Evolutionary conservation across 2,888 invertebrate species (phyloP).

Genomic region (Tortrix viridana): DNA sequence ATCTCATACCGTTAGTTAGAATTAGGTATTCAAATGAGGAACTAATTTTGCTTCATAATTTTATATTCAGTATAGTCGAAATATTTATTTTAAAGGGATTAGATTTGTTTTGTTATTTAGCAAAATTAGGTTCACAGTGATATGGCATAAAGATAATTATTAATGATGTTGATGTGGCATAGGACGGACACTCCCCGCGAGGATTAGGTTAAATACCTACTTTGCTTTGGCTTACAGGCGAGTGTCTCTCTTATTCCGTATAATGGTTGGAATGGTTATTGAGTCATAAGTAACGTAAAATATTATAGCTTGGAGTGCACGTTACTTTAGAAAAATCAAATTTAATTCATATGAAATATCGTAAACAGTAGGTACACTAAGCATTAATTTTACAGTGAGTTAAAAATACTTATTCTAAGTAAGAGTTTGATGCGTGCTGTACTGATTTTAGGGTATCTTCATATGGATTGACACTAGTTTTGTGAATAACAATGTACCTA

Average conservation of each 20-base stretch:
- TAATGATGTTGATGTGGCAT: neutral
- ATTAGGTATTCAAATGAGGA: conserved; percentile 58
- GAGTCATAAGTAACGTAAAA: conserved; percentile 31
- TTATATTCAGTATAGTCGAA: conserved; percentile 19
- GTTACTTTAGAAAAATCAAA: conserved; percentile 15
- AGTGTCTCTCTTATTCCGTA: neutral
- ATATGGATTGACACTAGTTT: too few species aligned
- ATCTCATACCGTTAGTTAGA: conserved; percentile 77
- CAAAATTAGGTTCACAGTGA: conserved; percentile 55
- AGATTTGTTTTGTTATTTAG: conserved; percentile 39
- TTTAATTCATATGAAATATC: too few species aligned
- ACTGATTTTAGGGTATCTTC: too few species aligned
- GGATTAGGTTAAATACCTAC: neutral
- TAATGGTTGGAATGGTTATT: conserved; percentile 4
- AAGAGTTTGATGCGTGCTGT: too few species aligned
- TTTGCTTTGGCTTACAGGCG: neutral
- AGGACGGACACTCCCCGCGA: neutral
- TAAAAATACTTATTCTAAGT: too few species aligned
- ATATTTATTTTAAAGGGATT: conserved; percentile 30
- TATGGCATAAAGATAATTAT: neutral
- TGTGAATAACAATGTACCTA: conserved; percentile 3
- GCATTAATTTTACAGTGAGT: too few species aligned
- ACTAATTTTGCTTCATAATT: conserved; percentile 58
- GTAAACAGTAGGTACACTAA: too few species aligned
- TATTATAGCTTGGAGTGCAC: conserved; percentile 25